phyloP scores from a whole-genome alignment of 1,140 invertebrate genomes.

The silkworm (Bombyx mori) region DNA sequence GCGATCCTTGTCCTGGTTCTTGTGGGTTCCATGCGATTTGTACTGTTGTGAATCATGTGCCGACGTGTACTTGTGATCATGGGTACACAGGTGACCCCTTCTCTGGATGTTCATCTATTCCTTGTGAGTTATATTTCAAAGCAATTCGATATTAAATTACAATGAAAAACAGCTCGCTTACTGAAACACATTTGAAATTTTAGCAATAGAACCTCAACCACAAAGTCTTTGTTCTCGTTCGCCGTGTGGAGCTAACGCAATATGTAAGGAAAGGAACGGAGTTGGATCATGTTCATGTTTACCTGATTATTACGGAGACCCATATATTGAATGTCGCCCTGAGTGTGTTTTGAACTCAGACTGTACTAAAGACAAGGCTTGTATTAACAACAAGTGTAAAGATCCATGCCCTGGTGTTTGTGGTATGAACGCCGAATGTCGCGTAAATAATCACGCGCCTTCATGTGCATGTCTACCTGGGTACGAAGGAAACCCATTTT shows the following conservation, averaged over 20 bases:
- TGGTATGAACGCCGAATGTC: slow-evolving; percentile 79
- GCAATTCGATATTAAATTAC: background rate
- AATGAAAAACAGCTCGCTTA: background rate
- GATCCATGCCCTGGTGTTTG: slow-evolving; percentile 77
- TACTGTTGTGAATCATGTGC: slow-evolving; percentile 78
- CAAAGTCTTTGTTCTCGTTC: slow-evolving; percentile 74
- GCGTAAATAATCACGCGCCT: slow-evolving; percentile 79
- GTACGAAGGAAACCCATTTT: slow-evolving; percentile 83
- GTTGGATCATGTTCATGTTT: slow-evolving; percentile 80
- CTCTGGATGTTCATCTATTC: slow-evolving; percentile 73
- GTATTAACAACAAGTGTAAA: slow-evolving; percentile 76
- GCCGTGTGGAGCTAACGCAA: slow-evolving; percentile 86
- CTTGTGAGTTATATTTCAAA: slow-evolving; percentile 57
- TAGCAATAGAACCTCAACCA: slow-evolving; percentile 57
- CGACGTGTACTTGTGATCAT: slow-evolving; percentile 77
- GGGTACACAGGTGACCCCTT: slow-evolving; percentile 84
- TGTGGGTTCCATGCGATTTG: slow-evolving; percentile 80
- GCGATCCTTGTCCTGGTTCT: slow-evolving; percentile 80
- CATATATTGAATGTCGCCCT: slow-evolving; percentile 81
- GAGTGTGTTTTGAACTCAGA: slow-evolving; percentile 81
- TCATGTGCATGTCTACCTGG: slow-evolving; percentile 78
- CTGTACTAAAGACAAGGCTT: slow-evolving; percentile 74
- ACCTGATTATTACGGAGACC: slow-evolving; percentile 79
- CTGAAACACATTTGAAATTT: slow-evolving; percentile 16
- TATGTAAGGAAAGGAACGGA: slow-evolving; percentile 82